Base-by-base conservation (phyloP, 2,888 invertebrate species). In the Cerceris rybyensis region DNA sequence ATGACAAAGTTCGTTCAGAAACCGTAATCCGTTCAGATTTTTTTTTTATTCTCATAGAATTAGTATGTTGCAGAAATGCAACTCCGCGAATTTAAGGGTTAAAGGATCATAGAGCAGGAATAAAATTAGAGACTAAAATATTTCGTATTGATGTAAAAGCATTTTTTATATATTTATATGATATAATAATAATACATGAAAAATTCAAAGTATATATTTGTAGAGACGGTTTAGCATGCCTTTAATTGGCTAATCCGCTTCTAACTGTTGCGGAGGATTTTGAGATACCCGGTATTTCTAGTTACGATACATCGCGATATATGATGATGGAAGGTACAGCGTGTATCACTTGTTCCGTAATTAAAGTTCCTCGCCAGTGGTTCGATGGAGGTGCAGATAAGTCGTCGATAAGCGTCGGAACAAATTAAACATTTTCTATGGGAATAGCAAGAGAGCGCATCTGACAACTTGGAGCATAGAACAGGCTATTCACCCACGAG, bases 331-430 rank as follows among this genome's bases (percentile, higher is more conserved):
- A 78, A 55, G 78, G 78, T 57, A 72, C 72, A 64, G 72, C 77
- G 71, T 70, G 79, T 83, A 86, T 79, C 86, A 77, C 80, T 76
- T 75, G 81, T 82, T 81, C 70, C 75, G 82, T 81, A 86, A 87
- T 87, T 86, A 86, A 86, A 86, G 84, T 86, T 84, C 75, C 83
- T 79, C 68, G 78, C 68, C 77, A 70, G 71, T 59, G 67, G 67
- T 83, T 80, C 80, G 84, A 87, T 86, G 75, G 70, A 76, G 77
- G 73, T 70, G 75, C 69, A 60, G 85, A 87, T 87, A 87, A 84
- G 80, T 42, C 68, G 63, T 59, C 82, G 84, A 85, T 82, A 80
- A 82, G 75, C 70, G 78, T 77, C 70, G 64, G 73, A 80, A 81
- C 78, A 83, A 85, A 85, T 87, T 84, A 86, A 84, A 80, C 82